Conservation (phyloP, 2,113 vertebrate species). For the Macrotis lagotis region DNA sequence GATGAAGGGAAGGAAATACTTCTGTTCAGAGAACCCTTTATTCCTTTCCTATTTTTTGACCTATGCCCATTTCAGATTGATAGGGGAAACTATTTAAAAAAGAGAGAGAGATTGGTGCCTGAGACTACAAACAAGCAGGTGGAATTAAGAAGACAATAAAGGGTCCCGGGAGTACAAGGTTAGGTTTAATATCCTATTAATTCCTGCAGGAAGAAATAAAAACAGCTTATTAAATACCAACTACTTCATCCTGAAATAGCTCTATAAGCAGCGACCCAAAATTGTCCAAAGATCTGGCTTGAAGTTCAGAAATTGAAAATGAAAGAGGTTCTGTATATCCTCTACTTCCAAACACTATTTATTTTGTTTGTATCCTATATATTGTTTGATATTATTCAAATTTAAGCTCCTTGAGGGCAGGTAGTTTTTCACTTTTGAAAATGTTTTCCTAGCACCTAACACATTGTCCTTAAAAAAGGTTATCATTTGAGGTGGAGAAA, state of each 20-base stretch:
- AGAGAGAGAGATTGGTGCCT: not conserved
- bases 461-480: not conserved
- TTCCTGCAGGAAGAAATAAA: not conserved
- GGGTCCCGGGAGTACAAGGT: accelerated
- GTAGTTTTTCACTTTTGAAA: accelerated
- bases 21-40: not conserved
- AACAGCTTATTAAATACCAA: not conserved
- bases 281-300: not conserved
- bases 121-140: accelerated
- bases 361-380: not conserved
- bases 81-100: not conserved
- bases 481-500: not conserved
- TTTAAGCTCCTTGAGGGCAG: not conserved
- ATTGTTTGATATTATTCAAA: not conserved
- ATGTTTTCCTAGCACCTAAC: not conserved
- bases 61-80: not conserved
- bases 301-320: not conserved
- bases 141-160: not conserved
- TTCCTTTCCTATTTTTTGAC: not conserved
- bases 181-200: not conserved
- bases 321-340: not conserved
- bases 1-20: not conserved
- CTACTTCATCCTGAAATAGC: not conserved
- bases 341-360: not conserved
- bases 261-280: not conserved